Evolutionary conservation across 2,113 vertebrate species (phyloP).

Genomic region (Eclectus roratus): DNA sequence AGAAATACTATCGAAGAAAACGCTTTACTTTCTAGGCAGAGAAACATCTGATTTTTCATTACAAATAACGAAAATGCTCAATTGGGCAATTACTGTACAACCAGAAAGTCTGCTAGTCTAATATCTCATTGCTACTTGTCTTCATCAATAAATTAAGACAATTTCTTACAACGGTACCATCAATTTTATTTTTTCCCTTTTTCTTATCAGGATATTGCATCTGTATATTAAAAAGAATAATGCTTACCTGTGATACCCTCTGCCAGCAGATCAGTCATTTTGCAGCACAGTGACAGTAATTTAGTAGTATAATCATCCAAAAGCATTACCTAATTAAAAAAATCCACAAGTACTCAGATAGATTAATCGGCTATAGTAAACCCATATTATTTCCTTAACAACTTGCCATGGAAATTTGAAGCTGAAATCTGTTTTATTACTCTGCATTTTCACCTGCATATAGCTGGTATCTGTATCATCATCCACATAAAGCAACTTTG

Average conservation of each 20-base stretch:
- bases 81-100: neutral
- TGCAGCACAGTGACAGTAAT: constrained; percentile 92
- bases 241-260: constrained; percentile 85
- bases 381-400: neutral
- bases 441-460: neutral
- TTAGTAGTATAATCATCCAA: constrained; percentile 93
- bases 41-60: neutral
- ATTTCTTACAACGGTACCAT: neutral
- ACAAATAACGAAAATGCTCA: neutral
- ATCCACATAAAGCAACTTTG: neutral
- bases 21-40: neutral
- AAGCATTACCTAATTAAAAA: constrained; percentile 84
- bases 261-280: constrained; percentile 90
- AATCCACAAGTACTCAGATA: neutral
- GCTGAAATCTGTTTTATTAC: neutral
- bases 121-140: neutral
- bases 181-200: neutral
- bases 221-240: neutral
- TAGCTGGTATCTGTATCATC: neutral
- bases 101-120: neutral
- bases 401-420: neutral
- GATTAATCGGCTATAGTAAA: neutral
- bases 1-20: neutral
- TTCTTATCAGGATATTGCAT: neutral
- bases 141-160: neutral